phyloP scores from a whole-genome alignment of 2,113 vertebrate species.

The Phylloscopus trochilus region DNA sequence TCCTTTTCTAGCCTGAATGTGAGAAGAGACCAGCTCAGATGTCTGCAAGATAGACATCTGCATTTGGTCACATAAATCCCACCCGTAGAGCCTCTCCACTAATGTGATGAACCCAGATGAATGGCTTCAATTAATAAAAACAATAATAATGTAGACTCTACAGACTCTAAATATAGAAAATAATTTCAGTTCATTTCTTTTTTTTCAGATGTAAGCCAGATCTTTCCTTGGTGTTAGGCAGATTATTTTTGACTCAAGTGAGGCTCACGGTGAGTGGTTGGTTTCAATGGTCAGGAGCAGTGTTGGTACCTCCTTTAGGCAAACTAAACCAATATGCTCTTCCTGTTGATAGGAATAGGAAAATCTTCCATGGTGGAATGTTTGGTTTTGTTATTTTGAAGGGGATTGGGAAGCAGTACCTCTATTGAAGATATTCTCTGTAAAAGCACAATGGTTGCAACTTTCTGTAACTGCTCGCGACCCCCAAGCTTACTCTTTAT shows the following conservation, averaged over 20 bases:
- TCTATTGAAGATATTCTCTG: conserved; percentile 22
- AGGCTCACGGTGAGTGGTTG: neutral
- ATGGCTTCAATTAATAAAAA: conserved; percentile 55
- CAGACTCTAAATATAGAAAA: conserved; percentile 40
- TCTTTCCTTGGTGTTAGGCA: neutral
- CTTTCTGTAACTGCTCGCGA: conserved; percentile 49
- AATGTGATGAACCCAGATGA: conserved; percentile 46
- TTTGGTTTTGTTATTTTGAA: neutral
- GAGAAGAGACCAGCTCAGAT: conserved; percentile 56
- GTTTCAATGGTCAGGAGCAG: neutral
- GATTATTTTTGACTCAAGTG: neutral
- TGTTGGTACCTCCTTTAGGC: neutral
- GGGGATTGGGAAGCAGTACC: neutral
- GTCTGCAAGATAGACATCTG: conserved; percentile 65
- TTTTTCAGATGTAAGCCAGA: neutral
- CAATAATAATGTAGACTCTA: conserved; percentile 24
- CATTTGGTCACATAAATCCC: conserved; percentile 63
- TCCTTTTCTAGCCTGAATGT: conserved; percentile 26
- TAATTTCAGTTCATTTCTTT: neutral
- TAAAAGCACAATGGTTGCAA: conserved; percentile 56
- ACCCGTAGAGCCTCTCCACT: conserved; percentile 19
- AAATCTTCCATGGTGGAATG: neutral
- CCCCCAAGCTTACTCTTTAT: conserved; percentile 68
- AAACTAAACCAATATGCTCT: neutral
- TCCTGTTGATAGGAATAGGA: neutral